These are phyloP conservation scores for Dryobota labecula DNA, from an alignment of 2,888 invertebrate species.

Conservation along the genomic window DNA sequence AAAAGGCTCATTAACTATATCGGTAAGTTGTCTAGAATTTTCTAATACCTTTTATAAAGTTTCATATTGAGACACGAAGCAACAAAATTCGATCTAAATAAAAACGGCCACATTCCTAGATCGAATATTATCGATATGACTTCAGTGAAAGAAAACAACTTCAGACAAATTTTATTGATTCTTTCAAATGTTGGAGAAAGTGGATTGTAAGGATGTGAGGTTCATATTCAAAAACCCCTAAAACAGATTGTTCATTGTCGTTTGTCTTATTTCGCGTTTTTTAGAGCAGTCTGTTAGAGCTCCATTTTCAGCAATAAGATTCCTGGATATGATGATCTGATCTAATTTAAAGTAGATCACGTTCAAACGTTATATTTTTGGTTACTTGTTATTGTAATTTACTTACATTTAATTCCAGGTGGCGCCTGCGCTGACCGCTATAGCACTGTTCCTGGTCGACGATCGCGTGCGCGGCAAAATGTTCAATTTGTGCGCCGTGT, in stretches of 20 bases:
- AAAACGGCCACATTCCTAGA: no score
- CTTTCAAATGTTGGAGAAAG: not conserved
- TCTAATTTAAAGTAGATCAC: not conserved
- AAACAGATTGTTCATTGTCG: not conserved
- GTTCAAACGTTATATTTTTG: not conserved
- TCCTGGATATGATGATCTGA: not conserved
- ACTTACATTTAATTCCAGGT: slow-evolving; percentile 68
- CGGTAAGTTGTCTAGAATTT: no score
- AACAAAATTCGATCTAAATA: no score
- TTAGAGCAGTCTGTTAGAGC: not conserved
- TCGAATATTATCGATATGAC: no score
- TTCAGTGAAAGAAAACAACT: no score
- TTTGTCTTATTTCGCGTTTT: not conserved
- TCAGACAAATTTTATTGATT: not conserved
- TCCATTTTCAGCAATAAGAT: no score
- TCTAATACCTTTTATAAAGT: no score
- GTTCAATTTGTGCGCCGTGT: slow-evolving; percentile 53
- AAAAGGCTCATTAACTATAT: no score
- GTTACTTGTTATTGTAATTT: not conserved
- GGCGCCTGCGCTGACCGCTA: slow-evolving; percentile 72
- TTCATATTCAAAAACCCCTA: not conserved
- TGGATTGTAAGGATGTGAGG: no score
- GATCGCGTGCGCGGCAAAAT: slow-evolving; percentile 71
- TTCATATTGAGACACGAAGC: no score
- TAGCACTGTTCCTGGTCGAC: slow-evolving; percentile 73